A percentile compares a stretch with the other conserved stretches of the same genome.
These are phyloP conservation scores for Himalopsyche japonica DNA, from an alignment of 2,888 invertebrate genomes.

Conservation along the genomic window DNA sequence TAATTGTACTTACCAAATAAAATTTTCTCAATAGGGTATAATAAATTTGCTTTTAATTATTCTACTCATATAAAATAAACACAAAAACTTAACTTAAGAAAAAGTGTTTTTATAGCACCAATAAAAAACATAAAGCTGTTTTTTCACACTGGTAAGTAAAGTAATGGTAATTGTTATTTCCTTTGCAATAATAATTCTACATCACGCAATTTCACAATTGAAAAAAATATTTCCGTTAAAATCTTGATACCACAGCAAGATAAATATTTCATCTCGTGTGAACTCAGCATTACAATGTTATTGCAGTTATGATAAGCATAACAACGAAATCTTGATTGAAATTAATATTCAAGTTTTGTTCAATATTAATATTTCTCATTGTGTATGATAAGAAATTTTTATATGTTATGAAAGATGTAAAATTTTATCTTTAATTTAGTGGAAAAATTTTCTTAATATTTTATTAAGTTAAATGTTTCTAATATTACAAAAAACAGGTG, in stretches of 20 bases:
- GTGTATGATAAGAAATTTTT: no score
- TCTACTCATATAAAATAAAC: no score
- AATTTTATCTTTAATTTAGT: no score
- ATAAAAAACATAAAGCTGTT: neutral
- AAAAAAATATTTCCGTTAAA: neutral
- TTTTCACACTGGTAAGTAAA: neutral
- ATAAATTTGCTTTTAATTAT: no score
- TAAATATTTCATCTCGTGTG: neutral
- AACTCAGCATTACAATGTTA: neutral
- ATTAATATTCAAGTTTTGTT: neutral
- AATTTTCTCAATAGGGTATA: no score
- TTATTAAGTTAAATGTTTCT: no score
- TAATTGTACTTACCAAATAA: no score
- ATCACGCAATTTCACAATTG: neutral
- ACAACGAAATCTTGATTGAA: neutral
- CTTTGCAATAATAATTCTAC: neutral
- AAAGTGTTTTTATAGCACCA: no score
- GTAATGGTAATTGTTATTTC: neutral
- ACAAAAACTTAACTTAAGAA: no score
- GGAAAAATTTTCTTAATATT: no score
- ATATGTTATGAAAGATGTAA: no score
- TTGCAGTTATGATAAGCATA: neutral
- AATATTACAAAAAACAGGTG: no score
- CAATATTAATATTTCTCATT: neutral
- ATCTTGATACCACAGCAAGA: neutral